Base-by-base conservation (phyloP, 2,888 invertebrate species). In the Tinea pellionella region DNA sequence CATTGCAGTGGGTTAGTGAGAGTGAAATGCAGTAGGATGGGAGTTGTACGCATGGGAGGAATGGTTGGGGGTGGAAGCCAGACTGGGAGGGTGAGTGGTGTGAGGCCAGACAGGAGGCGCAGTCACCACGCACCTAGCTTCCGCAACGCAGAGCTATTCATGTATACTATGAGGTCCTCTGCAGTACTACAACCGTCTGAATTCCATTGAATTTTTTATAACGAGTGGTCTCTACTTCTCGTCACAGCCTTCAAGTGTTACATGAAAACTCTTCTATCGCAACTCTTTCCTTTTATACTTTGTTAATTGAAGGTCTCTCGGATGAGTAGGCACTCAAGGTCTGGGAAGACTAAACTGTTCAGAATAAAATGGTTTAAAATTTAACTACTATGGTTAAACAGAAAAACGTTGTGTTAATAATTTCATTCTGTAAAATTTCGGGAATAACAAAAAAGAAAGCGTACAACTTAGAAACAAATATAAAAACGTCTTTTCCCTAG, bases 1-100 rank as follows among this genome's bases (percentile, higher is more conserved):
- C 16, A 18, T 78, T 86, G 84, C 85, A 87, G 85, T 87, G 80
- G 87, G 87, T 87, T 87, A 87, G 86, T 86, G 87, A 87, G 87
- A 87, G 87, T 87, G 86, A 87, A 87, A 80, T 83, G 84, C 80
- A 77, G 70, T 63, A 66, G 71, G 70, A 63, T 61, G 65, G 65
- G 63, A 65, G 66, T 65, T 64, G 62, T 42, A 15, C 12, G 24
- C 47, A 67, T 67, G 67, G 68, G 66, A 67, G 68, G 68, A 69
- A 62, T 63, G 43, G 37, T 12, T n/a, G 57, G 61, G 64, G 64
- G 64, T 37, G 61, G 61, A 72, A 74, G 66, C 77, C 80, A 83
- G 82, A 79, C 83, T 70, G 83, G 80, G 78, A 64, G 24, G 74
- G 62, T 61, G 63, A 64, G 71, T 73, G 77, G 86, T 73, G 70